Evolutionary conservation across 2,113 vertebrate species (phyloP).

Genomic region (Castor canadensis): DNA sequence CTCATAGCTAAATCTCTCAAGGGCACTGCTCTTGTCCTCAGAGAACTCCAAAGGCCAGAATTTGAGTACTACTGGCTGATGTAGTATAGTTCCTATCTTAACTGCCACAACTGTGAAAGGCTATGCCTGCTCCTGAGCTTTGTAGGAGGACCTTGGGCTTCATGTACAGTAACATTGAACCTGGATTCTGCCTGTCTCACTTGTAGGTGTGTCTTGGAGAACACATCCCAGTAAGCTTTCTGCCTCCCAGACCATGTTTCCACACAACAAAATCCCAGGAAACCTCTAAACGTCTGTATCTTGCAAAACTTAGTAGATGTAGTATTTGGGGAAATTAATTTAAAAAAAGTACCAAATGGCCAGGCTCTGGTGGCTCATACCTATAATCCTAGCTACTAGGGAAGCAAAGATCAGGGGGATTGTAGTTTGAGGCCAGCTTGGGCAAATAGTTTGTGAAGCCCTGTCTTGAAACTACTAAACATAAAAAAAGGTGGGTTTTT

Average conservation of each 20-base stretch:
- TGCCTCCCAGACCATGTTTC: neutral
- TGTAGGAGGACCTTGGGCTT: neutral
- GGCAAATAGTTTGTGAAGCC: no score
- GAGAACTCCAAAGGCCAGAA: neutral
- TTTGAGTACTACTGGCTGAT: neutral
- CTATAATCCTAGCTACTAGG: no score
- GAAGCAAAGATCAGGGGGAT: no score
- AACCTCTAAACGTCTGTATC: neutral
- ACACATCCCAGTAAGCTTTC: neutral
- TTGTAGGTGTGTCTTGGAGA: neutral
- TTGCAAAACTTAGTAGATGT: neutral
- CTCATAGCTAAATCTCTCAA: neutral
- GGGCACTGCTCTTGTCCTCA: neutral
- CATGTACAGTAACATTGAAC: neutral
- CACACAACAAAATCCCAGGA: neutral
- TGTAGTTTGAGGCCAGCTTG: no score
- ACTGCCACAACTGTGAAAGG: neutral
- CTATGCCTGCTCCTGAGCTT: neutral
- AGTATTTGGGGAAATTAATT: neutral
- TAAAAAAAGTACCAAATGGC: neutral
- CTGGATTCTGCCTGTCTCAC: neutral
- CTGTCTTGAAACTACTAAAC: no score
- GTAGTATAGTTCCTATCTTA: no score
- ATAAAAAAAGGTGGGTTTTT: no score
- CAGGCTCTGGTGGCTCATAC: no score